phyloP scores from a whole-genome alignment of 2,113 vertebrate species.

The Calypte anna region DNA sequence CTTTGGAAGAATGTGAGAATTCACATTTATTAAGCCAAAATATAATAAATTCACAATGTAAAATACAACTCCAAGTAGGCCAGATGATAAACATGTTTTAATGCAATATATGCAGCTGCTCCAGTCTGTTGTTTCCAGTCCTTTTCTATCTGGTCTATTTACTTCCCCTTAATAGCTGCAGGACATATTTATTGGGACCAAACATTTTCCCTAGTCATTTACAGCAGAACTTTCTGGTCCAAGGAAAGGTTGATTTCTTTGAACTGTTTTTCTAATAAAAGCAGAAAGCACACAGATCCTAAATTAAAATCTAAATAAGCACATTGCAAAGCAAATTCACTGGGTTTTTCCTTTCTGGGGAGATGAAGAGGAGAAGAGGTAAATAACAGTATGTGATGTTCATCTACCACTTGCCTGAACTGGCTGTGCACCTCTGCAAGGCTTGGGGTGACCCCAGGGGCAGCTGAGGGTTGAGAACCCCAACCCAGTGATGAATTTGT shows the following conservation, averaged over 20 bases:
- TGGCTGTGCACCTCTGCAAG: neutral
- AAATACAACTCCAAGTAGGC: constrained; percentile 42
- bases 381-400: neutral
- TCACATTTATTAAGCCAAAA: constrained; percentile 60
- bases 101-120: constrained; percentile 50
- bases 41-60: constrained; percentile 53
- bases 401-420: neutral
- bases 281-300: neutral
- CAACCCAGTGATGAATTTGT: rapidly evolving
- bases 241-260: constrained; percentile 30
- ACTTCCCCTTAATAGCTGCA: constrained; percentile 48
- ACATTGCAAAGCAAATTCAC: neutral
- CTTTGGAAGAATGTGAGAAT: constrained; percentile 53
- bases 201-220: constrained; percentile 24
- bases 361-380: neutral
- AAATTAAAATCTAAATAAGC: neutral
- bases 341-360: neutral
- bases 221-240: constrained; percentile 21
- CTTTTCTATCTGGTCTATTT: constrained; percentile 46
- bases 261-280: constrained; percentile 30
- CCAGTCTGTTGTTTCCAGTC: constrained; percentile 39
- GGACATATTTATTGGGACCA: constrained; percentile 43
- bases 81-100: constrained; percentile 55
- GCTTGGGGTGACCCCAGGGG: neutral
- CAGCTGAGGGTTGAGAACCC: neutral